Evolutionary conservation across 2,113 vertebrate genomes (phyloP), one percentile per base, ranked within the genome.

Genomic region (Bettongia penicillata): DNA sequence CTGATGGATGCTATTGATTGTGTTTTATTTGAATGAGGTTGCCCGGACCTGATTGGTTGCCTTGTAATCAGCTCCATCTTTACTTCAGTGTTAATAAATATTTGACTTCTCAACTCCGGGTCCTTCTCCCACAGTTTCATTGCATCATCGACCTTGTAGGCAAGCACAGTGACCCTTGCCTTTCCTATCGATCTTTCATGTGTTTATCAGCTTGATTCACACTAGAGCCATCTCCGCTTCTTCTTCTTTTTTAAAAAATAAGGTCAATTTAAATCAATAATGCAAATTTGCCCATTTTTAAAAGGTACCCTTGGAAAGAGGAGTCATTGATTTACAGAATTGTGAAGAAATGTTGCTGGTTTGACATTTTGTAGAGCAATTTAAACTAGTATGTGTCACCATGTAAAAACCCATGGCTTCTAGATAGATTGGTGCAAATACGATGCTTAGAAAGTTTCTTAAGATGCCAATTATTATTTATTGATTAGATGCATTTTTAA

Each of bases 151-250:
- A 98, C 98, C 98, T 98, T 96, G 97, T 96, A 94, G 95, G 49
- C 93, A 97, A 97, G 98, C 96, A 93, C 94, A 95, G 95, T 98
- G 98, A 99, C 98, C 98, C 99, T 98, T 98, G 98, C 99, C 98
- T 97, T 97, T 31, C 90, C 98, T 99, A 98, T 96, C 98, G 99
- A 98, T 98, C 28, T 10, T 91, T 93, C 91, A 97, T 97, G 90
- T 90, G 92, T 98, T 97, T 98, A 93, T 94, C n/a, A 0, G 49
- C 93, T 19, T 16, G 51, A 96, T 52, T 92, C 92, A 95, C 84
- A 31, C 50, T 53, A 93, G 95, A 94, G 19, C 3, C 94, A 50
- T 61, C 31, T 37, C 51, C 77, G 43, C 5, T 94, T 43, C 23
- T 26, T 96, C 90, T 90, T 94, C 94, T 96, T 98, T 98, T 12